Percentiles rank a stretch among this genome's conserved stretches.
phyloP scores from a whole-genome alignment of 1,140 invertebrate species.

The Diuraphis noxia region DNA sequence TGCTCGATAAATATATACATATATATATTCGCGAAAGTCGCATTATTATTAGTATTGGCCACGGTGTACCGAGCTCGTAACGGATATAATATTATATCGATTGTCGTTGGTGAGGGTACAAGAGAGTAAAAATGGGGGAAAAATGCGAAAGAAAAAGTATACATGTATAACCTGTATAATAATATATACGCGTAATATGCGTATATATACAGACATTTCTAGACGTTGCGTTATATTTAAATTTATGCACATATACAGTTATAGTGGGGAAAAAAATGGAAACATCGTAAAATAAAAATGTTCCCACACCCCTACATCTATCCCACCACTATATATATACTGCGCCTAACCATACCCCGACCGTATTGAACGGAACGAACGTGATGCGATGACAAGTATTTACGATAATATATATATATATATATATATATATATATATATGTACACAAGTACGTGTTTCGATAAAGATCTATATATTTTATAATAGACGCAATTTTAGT shows the following conservation, averaged over 20 bases:
- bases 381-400: conserved; percentile 1
- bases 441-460: background rate
- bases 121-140: background rate
- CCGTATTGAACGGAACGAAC: background rate
- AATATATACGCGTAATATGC: background rate
- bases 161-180: background rate
- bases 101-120: background rate
- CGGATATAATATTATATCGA: background rate
- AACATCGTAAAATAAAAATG: conserved; percentile 3
- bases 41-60: conserved; percentile 3
- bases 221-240: conserved; percentile 5
- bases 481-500: background rate
- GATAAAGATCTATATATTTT: background rate
- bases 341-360: background rate
- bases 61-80: background rate
- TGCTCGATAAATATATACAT: background rate
- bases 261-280: background rate
- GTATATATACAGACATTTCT: background rate
- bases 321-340: background rate
- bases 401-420: background rate
- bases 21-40: background rate
- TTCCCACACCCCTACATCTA: background rate
- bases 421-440: background rate
- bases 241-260: background rate
- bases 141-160: background rate